These are phyloP conservation scores for Tridacna crocea DNA, from an alignment of 2,888 invertebrate genomes.

Conservation along the genomic window DNA sequence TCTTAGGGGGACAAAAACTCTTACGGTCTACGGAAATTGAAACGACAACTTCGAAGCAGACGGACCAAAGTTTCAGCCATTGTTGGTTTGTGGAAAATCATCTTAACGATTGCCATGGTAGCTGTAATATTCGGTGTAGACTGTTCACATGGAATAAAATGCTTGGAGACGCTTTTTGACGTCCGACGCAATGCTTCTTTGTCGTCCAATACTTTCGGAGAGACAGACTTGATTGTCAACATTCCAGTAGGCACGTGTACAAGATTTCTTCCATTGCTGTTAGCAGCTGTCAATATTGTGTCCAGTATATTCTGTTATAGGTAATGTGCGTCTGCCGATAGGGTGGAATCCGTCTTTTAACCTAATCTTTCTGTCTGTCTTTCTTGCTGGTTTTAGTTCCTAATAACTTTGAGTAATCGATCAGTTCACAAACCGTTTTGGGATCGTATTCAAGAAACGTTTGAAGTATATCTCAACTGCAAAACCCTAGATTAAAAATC, in stretches of 20 bases:
- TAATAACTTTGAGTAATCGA: too few species aligned
- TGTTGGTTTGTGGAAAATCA: constrained; percentile 66
- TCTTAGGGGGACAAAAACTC: constrained; percentile 48
- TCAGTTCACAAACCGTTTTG: too few species aligned
- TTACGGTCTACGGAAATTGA: constrained; percentile 47
- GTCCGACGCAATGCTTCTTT: constrained; percentile 37
- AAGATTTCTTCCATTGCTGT: constrained; percentile 56
- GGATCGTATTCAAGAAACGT: too few species aligned
- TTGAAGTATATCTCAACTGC: too few species aligned
- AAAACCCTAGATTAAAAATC: too few species aligned
- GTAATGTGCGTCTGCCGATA: constrained; percentile 4
- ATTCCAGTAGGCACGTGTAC: constrained; percentile 45
- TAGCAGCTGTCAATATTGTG: constrained; percentile 62
- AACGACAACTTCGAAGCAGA: constrained; percentile 60
- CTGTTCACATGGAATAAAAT: constrained; percentile 54
- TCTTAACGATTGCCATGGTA: constrained; percentile 62
- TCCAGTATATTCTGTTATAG: constrained; percentile 66
- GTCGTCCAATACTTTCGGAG: constrained; percentile 35
- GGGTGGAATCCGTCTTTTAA: too few species aligned
- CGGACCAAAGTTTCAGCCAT: constrained; percentile 60
- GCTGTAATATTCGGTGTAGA: constrained; percentile 58
- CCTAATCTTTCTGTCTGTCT: too few species aligned
- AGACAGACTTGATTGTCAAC: constrained; percentile 37
- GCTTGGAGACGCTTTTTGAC: constrained; percentile 49
- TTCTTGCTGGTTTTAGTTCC: too few species aligned